phyloP scores from a whole-genome alignment of 2,888 invertebrate genomes.

The Cecidostiba fungosa region DNA sequence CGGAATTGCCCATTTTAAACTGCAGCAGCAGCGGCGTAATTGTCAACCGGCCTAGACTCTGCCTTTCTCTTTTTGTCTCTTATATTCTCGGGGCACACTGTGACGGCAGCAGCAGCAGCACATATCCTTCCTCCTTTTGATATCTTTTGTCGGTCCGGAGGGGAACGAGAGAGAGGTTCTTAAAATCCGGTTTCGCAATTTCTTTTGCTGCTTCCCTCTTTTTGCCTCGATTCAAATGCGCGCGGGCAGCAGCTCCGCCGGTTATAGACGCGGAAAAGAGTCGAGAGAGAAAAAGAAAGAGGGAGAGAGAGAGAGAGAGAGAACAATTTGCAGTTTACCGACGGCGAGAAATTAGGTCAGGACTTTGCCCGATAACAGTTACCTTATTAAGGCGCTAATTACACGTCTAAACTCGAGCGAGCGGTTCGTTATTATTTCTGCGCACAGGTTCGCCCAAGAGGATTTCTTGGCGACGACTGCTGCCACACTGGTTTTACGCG shows the following conservation, averaged over 20 bases:
- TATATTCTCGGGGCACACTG: not conserved
- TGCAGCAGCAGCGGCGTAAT: conserved; percentile 22
- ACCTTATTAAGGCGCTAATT: conserved; percentile 30
- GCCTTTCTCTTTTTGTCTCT: not conserved
- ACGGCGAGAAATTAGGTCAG: conserved; percentile 25
- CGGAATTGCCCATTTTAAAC: conserved; percentile 47
- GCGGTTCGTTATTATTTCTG: not conserved
- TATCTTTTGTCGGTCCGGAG: not conserved
- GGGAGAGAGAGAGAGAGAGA: too few relatives aligned
- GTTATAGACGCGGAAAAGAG: conserved; percentile 9
- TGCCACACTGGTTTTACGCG: not conserved
- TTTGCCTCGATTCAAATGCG: conserved; percentile 13
- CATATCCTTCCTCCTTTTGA: not conserved
- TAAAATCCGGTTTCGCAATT: conserved; percentile 35
- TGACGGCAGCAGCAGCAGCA: not conserved
- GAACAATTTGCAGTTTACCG: conserved; percentile 24
- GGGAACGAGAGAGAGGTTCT: not conserved
- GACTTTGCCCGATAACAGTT: conserved; percentile 21
- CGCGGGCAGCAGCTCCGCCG: not conserved
- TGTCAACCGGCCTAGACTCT: conserved; percentile 26
- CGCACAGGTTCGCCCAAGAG: not conserved
- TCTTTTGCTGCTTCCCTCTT: not conserved
- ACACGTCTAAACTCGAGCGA: conserved; percentile 14
- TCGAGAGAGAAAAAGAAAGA: not conserved
- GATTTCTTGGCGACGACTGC: not conserved